phyloP scores from a whole-genome alignment of 2,797 vertebrate genomes.

The Poecilia velifera region DNA sequence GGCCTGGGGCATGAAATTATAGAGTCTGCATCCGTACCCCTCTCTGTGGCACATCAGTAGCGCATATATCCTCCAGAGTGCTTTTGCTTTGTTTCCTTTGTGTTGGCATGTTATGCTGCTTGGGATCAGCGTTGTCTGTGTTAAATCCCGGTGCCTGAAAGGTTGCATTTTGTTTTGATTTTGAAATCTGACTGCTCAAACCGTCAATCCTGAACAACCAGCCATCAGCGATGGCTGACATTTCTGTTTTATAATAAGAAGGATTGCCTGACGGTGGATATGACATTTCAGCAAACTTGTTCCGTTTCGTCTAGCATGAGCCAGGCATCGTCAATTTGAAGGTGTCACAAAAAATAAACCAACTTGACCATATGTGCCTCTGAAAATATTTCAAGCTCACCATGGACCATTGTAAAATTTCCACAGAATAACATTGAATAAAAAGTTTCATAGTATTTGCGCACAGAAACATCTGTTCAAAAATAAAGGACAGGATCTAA shows the following conservation, averaged over 20 bases:
- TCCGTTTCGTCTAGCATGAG: conserved; percentile 10
- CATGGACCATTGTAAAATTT: not conserved
- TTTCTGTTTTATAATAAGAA: conserved; percentile 23
- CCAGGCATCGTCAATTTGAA: conserved; percentile 1
- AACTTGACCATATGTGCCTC: not conserved
- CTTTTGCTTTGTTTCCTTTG: conserved; percentile 58
- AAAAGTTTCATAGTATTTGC: not conserved
- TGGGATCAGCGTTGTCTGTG: conserved; percentile 52
- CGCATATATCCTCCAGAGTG: conserved; percentile 39
- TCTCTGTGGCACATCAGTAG: conserved; percentile 49
- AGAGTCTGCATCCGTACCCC: conserved; percentile 58
- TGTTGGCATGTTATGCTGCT: conserved; percentile 31
- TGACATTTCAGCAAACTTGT: conserved; percentile 18
- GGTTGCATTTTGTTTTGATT: conserved; percentile 45
- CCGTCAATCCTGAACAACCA: conserved; percentile 38
- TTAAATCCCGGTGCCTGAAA: conserved; percentile 41
- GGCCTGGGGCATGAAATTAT: conserved; percentile 67
- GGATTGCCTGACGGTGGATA: conserved; percentile 22
- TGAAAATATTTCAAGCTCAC: not conserved
- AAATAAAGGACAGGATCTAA: not conserved
- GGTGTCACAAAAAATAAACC: not conserved
- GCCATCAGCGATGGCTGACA: conserved; percentile 33
- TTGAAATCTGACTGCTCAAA: conserved; percentile 41
- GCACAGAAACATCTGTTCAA: not conserved
- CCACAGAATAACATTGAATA: not conserved